phyloP scores from a whole-genome alignment of 2,888 invertebrate genomes.

The Caenorhabditis sp. region DNA sequence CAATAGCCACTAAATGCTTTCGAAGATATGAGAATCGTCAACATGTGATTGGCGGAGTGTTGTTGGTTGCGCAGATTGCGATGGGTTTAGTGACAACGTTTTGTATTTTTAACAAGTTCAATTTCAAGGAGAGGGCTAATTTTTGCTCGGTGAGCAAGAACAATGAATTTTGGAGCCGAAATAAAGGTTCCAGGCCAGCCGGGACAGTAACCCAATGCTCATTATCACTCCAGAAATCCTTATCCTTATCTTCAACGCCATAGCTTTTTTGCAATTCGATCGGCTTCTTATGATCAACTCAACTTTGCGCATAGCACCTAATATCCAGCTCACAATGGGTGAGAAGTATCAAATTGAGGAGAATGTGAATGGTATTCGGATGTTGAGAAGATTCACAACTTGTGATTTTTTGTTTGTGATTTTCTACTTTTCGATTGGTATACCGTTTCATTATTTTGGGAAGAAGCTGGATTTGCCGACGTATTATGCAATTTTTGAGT shows the following conservation, averaged over 20 bases:
- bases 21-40: conserved; percentile 22
- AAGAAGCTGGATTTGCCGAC: conserved; percentile 12
- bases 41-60: conserved; percentile 4
- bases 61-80: conserved; percentile 13
- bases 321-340: neutral
- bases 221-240: conserved; percentile 17
- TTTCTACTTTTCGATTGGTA: conserved; percentile 24
- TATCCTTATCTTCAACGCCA: conserved; percentile 11
- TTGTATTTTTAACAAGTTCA: conserved; percentile 20
- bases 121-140: conserved; percentile 9
- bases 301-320: neutral
- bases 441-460: conserved; percentile 27
- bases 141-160: conserved; percentile 22
- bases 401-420: conserved; percentile 31
- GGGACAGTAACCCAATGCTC: conserved; percentile 10
- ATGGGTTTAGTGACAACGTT: conserved; percentile 20
- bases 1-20: conserved; percentile 22
- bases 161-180: neutral
- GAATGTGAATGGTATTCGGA: conserved; percentile 19
- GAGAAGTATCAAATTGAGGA: conserved; percentile 32
- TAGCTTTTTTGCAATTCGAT: conserved; percentile 27
- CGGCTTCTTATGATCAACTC: conserved; percentile 17
- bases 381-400: conserved; percentile 19
- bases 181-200: conserved; percentile 15
- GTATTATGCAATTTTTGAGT: conserved; percentile 32